Base-by-base conservation (phyloP, 2,888 invertebrate species). In the Eurytoma adleriae region DNA sequence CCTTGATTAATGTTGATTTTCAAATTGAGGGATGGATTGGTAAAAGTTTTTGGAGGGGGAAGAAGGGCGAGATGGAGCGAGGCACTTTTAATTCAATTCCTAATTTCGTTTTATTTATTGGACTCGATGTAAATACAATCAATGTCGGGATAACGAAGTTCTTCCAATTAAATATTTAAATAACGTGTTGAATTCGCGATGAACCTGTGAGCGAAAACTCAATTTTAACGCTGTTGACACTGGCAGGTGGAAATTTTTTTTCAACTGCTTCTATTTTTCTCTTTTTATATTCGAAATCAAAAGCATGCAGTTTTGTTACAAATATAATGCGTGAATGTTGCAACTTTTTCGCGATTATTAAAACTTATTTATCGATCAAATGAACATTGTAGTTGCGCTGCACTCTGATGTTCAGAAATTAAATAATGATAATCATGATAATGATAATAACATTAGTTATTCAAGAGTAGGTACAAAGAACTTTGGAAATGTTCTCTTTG, bases 101-200 rank as follows among this genome's bases (percentile, higher is more conserved):
- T 56, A 66, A 71, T 71, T 56, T 20, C 0, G 56, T 50, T 50
- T 27, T 56, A 12, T 12, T 27, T 30, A 10, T 52, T 59, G 13
- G 54, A 18, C 30, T 1, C 40, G 24, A 54, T 66, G 67, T 50
- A 59, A 73, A 62, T 73, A 54, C 20, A 68, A 54, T 68, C 40
- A 12, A 73, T 27, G 30, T 18, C n/a, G 12, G 2, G 12, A 70
- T 56, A 78, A 66, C 30, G 40, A 61, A 73, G 40, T 73, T 73
- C n/a, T 12, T 2, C 24, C 68, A 62, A 68, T 78, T 78, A 78
- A 78, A 73, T 68, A 78, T 78, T 78, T 73, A 73, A 78, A 73
- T 78, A 73, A 61, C 40, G 24, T n/a, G 66, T 30, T 14, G 18
- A 54, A 66, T 70, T 70, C 20, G 18, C 70, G 66, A 52, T 54